Evolutionary conservation across 2,113 vertebrate species (phyloP), one percentile per base, ranked within the genome.

Genomic region (Chloropsis cyanopogon): DNA sequence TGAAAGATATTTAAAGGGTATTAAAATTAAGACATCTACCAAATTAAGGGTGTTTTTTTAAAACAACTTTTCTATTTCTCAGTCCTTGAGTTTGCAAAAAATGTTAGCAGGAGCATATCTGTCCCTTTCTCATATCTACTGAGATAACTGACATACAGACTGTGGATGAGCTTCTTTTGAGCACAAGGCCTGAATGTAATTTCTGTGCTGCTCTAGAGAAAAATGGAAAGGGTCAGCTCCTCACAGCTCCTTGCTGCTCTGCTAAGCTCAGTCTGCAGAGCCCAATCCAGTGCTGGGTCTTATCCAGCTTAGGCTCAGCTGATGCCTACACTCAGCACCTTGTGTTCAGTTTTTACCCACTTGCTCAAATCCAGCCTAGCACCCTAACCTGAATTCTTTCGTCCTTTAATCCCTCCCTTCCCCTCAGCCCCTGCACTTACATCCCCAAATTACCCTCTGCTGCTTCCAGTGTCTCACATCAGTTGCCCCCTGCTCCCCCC

Each of bases 31-130:
- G 9, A 69, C 8, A 37, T 25, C 12, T 16, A 79, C 91, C 31
- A 72, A 66, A 49, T 42, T 7, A 21, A 33, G 4, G 0, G 1
- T 3, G 7, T 54, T 33, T 61, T 17, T 42, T 15, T 28, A 66
- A 26, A 86, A 80, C 7, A 86, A 24, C 14, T 29, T 47, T 23
- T 57, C 42, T 54, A 20, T 18, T 75, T 12, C 52, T 86, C 56
- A 37, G 22, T 29, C 39, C 23, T 47, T 33, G 46, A 52, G 22
- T 85, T 79, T 80, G 73, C 57, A 82, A 42, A 72, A 13, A 49
- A 28, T 10, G 15, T 35, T 35, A 53, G 31, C 1, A 0, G 37
- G 3, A 79, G 5, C 1, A 2, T 26, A 4, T 35, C 41, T 39
- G 12, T 68, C 7, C 23, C 47, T 68, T 44, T 78, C 10, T n/a